Conservation (phyloP, 2,888 invertebrate genomes). For the Ornithoptera alexandrae region DNA sequence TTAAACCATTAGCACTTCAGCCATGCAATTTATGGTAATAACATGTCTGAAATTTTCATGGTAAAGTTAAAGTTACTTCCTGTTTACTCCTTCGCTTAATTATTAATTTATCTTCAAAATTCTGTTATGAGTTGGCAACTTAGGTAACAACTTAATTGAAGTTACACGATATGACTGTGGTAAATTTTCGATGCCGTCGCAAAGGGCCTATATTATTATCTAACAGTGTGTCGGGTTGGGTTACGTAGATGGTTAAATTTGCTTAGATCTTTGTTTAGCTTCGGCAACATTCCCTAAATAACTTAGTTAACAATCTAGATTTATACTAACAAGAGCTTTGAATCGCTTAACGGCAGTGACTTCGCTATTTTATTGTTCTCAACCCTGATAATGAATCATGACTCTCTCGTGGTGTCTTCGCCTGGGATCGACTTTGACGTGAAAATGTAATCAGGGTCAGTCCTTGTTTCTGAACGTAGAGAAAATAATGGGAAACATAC, state of each 20-base stretch:
- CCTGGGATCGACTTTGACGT: conserved; percentile 68
- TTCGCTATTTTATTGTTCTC: conserved; percentile 70
- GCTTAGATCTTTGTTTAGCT: conserved; percentile 41
- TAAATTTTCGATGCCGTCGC: conserved; percentile 26
- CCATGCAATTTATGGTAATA: not conserved
- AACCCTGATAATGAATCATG: conserved; percentile 75
- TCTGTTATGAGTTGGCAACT: conserved; percentile 23
- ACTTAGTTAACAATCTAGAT: conserved; percentile 31
- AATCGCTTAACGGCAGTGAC: conserved; percentile 73
- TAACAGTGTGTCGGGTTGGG: conserved; percentile 13
- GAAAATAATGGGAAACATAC: conserved; percentile 38
- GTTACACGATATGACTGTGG: conserved; percentile 25
- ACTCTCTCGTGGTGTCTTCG: conserved; percentile 72
- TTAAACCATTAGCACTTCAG: too few species aligned
- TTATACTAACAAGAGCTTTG: conserved; percentile 43
- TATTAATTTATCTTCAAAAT: conserved; percentile 28
- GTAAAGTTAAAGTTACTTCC: conserved; percentile 22
- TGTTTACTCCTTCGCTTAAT: conserved; percentile 25
- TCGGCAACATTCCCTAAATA: conserved; percentile 47
- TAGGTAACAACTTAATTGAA: conserved; percentile 27
- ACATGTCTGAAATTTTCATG: conserved; percentile 17
- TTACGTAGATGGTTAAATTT: conserved; percentile 13
- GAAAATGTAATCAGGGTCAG: conserved; percentile 71
- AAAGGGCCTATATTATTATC: conserved; percentile 22
- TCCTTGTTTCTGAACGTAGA: conserved; percentile 35